These are phyloP conservation scores for Edolisoma coerulescens DNA, from an alignment of 2,113 vertebrate genomes.

Conservation along the genomic window DNA sequence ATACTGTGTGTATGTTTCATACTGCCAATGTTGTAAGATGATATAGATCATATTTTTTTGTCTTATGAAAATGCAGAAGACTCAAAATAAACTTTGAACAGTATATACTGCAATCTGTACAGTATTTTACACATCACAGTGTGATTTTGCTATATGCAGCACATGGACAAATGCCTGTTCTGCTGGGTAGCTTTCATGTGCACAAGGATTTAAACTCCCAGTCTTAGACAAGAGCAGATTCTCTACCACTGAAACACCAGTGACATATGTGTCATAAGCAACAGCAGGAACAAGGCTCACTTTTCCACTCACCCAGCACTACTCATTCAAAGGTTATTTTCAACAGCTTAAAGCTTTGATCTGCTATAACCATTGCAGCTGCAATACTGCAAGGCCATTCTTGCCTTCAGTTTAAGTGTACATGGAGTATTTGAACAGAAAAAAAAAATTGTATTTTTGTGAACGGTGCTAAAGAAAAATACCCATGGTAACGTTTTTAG, in stretches of 20 bases:
- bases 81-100: constrained; percentile 64
- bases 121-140: constrained; percentile 58
- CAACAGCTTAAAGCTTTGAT: not conserved
- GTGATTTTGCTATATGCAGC: constrained; percentile 60
- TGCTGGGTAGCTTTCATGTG: not conserved
- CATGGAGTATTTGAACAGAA: not conserved
- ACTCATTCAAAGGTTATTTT: not conserved
- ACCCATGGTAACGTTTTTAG: not conserved
- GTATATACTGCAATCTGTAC: constrained; percentile 65
- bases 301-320: not conserved
- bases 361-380: not conserved
- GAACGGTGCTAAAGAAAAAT: not conserved
- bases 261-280: not conserved
- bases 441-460: not conserved
- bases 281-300: not conserved
- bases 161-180: constrained; percentile 55
- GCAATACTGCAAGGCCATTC: not conserved
- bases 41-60: constrained; percentile 68
- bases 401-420: not conserved
- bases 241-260: not conserved
- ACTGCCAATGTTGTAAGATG: constrained; percentile 70
- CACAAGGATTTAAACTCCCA: constrained; percentile 12
- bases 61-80: constrained; percentile 68
- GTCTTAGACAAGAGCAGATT: constrained; percentile 8
- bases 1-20: constrained; percentile 67